Percentiles rank a stretch among this genome's conserved stretches.
Evolutionary conservation across 2,797 vertebrate genomes (phyloP).

Genomic region (Dromococcyx pavoninus): DNA sequence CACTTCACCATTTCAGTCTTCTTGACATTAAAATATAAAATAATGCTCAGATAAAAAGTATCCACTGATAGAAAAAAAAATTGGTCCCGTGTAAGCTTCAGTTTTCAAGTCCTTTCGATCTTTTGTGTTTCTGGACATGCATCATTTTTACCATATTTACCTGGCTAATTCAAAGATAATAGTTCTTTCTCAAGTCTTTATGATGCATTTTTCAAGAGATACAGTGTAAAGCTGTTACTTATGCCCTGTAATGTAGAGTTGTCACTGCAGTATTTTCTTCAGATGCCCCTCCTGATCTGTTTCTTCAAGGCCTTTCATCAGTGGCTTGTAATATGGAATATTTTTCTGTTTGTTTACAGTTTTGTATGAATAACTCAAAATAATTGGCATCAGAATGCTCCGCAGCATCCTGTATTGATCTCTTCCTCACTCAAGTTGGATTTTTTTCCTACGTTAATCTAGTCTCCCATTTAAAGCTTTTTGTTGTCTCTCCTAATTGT

Average conservation of each 20-base stretch:
- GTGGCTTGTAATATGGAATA: not conserved
- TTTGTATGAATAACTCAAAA: slow-evolving; percentile 28
- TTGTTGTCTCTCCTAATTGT: not conserved
- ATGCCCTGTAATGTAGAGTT: not conserved
- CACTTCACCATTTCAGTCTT: slow-evolving; percentile 6
- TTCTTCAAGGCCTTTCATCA: slow-evolving; percentile 36
- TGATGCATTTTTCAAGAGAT: slow-evolving; percentile 18
- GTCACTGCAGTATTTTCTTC: not conserved
- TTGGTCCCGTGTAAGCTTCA: not conserved
- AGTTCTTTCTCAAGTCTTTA: not conserved
- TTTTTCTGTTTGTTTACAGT: slow-evolving; percentile 17
- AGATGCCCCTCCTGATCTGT: not conserved
- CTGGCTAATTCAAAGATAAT: slow-evolving; percentile 12
- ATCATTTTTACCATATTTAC: slow-evolving; percentile 32
- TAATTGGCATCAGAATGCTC: slow-evolving; percentile 9
- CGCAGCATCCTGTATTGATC: not conserved
- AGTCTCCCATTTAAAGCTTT: not conserved
- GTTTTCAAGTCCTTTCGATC: not conserved
- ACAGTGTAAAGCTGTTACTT: slow-evolving; percentile 4
- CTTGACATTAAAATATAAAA: not conserved
- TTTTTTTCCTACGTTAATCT: not conserved
- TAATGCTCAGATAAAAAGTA: not conserved
- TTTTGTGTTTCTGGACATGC: not conserved
- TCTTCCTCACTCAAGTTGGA: not conserved
- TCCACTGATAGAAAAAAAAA: not conserved